Percentiles rank a stretch among this genome's conserved stretches.
phyloP scores from a whole-genome alignment of 1,140 invertebrate genomes.

The Brachionus plicatilis region DNA sequence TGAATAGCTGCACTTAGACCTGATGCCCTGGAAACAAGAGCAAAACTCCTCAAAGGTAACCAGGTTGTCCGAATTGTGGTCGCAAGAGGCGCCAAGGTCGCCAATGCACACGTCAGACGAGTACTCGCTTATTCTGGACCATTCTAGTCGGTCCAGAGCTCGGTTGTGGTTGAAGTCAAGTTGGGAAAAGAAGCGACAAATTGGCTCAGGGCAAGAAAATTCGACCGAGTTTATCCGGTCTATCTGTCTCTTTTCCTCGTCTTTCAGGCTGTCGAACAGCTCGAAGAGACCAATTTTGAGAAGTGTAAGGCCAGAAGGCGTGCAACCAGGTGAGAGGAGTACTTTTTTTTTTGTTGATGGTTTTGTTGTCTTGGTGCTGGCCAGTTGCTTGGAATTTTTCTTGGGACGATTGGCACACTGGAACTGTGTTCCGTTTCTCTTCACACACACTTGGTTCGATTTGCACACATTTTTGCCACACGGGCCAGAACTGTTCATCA shows the following conservation, averaged over 20 bases:
- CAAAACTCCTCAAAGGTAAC: background rate
- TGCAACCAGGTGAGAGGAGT: background rate
- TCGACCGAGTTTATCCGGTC: background rate
- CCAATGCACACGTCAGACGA: background rate
- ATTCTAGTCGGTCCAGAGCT: background rate
- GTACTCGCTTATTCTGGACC: background rate
- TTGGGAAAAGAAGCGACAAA: conserved; percentile 9
- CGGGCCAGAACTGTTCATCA: background rate
- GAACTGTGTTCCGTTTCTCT: background rate
- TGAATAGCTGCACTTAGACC: background rate
- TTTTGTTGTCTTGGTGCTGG: background rate
- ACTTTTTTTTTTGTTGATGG: background rate
- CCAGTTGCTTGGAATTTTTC: background rate
- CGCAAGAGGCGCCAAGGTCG: background rate
- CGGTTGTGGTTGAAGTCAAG: conserved; percentile 11
- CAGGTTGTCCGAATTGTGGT: background rate
- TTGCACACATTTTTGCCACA: conserved; percentile 12
- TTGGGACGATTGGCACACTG: background rate
- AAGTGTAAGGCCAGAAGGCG: background rate
- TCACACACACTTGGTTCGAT: conserved; percentile 3
- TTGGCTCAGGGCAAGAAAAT: background rate
- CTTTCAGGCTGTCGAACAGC: background rate
- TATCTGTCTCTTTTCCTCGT: background rate
- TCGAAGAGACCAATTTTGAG: background rate
- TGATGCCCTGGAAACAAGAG: background rate